phyloP scores from a whole-genome alignment of 2,113 vertebrate species.

The Rhombomys opimus region DNA sequence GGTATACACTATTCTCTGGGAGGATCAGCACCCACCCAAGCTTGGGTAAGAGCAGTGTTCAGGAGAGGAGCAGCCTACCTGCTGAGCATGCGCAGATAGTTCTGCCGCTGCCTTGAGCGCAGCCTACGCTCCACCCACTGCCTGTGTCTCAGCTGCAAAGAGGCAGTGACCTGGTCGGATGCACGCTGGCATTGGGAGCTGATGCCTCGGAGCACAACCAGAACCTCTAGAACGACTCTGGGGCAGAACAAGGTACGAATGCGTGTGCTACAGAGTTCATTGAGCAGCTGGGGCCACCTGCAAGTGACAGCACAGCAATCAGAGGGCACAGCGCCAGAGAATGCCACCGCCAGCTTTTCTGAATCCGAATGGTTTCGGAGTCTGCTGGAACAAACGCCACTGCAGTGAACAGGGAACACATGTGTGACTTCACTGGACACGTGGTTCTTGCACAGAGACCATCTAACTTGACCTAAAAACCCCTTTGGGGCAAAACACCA shows the following conservation, averaged over 20 bases:
- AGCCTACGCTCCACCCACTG: constrained; percentile 85
- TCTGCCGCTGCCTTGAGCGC: constrained; percentile 88
- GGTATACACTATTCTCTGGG: neutral
- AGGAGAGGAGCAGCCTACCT: constrained; percentile 76
- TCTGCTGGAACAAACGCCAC: accelerated
- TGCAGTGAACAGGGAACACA: neutral
- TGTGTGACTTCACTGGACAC: accelerated
- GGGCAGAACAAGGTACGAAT: constrained; percentile 85
- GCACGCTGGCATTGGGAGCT: constrained; percentile 77
- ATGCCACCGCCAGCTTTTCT: neutral
- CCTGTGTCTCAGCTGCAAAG: constrained; percentile 62
- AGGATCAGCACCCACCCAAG: no score
- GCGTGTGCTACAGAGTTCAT: constrained; percentile 50
- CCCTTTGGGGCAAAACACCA: neutral
- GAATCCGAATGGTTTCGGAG: neutral
- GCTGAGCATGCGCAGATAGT: constrained; percentile 84
- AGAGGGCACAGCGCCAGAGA: neutral
- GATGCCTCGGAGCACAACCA: constrained; percentile 84
- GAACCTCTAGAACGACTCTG: constrained; percentile 79
- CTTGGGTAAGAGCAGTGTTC: neutral
- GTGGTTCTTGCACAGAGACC: accelerated
- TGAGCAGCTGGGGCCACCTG: constrained; percentile 81
- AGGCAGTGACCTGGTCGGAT: constrained; percentile 82
- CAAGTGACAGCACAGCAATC: neutral
- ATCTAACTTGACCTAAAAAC: no score